Conservation (phyloP, 2,797 vertebrate genomes). For the Phrynocephalus forsythii region DNA sequence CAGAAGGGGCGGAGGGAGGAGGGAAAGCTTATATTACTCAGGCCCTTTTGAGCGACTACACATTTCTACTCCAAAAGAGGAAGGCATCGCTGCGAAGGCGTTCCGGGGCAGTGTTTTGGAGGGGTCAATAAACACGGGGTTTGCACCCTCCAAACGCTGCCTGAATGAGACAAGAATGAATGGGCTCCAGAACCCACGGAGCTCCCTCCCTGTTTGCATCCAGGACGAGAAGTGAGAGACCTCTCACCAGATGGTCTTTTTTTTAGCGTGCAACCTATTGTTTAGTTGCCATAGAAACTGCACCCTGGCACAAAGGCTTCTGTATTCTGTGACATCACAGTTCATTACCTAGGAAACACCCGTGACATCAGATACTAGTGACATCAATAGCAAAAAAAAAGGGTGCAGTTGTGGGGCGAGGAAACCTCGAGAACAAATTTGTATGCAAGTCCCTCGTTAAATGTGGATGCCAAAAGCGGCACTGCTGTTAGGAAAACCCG, state of each 20-base stretch:
- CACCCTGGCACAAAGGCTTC: not conserved
- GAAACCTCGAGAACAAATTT: constrained; percentile 10
- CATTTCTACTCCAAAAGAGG: not conserved
- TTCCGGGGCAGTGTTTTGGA: not conserved
- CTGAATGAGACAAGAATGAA: not conserved
- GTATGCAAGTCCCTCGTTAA: not conserved
- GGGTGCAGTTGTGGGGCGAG: not conserved
- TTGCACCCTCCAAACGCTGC: too few relatives aligned
- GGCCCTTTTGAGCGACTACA: too few relatives aligned
- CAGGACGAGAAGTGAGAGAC: not conserved
- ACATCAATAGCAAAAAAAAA: constrained; percentile 8
- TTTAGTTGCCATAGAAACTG: constrained; percentile 23
- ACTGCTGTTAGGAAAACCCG: too few relatives aligned
- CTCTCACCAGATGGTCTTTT: not conserved
- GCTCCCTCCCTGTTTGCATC: not conserved
- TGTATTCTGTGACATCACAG: constrained; percentile 32
- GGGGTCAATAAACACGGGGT: not conserved
- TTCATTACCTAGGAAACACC: constrained; percentile 23
- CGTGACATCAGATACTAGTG: constrained; percentile 20
- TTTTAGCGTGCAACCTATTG: not conserved
- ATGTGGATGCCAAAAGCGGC: not conserved
- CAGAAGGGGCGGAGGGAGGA: not conserved
- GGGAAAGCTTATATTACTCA: not conserved
- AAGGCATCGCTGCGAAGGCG: not conserved
- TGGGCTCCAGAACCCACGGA: too few relatives aligned